phyloP scores from a whole-genome alignment of 2,797 vertebrate species.

The Sebastiscus tertius region DNA sequence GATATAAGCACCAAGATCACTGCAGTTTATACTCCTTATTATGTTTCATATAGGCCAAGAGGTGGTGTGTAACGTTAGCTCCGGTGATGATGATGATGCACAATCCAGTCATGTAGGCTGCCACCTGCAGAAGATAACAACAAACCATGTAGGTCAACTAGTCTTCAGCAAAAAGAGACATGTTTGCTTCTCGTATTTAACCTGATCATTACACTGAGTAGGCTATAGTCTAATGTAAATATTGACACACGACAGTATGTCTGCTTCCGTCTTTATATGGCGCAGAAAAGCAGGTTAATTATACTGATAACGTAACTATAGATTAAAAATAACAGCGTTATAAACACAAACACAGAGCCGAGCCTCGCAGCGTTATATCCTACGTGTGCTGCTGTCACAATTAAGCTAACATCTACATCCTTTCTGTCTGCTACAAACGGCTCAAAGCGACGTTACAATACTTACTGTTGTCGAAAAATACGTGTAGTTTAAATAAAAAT shows the following conservation, averaged over 20 bases:
- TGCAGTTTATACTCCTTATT: neutral
- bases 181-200: neutral
- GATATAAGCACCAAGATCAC: neutral
- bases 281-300: neutral
- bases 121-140: conserved; percentile 45
- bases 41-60: conserved; percentile 8
- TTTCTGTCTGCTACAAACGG: neutral
- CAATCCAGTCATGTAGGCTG: conserved; percentile 3
- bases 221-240: neutral
- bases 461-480: conserved; percentile 25
- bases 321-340: neutral
- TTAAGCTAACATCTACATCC: conserved; percentile 17
- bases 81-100: conserved; percentile 51
- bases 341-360: neutral
- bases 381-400: neutral
- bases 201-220: neutral
- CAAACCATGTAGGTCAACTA: neutral
- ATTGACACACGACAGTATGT: neutral
- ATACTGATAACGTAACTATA: fast-evolving
- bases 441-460: neutral
- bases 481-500: neutral
- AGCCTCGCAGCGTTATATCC: neutral
- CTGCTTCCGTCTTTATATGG: neutral
- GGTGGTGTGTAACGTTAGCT: neutral
- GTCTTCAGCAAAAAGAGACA: neutral